These are phyloP conservation scores for Plutella xylostella DNA, from an alignment of 2,888 invertebrate genomes.

Conservation along the genomic window DNA sequence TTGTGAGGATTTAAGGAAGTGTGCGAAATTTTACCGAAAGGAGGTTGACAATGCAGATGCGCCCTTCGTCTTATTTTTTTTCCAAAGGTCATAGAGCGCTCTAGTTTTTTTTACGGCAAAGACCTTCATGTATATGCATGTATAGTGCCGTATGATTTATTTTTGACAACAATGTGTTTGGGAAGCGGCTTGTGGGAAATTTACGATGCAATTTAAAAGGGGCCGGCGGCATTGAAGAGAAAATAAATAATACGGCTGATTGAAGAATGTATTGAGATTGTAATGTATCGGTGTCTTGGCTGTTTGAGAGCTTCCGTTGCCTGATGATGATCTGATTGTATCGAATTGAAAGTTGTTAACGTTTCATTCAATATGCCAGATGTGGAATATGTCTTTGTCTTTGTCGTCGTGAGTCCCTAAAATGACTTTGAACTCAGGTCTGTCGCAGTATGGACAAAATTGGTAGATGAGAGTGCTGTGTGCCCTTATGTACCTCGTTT, in stretches of 20 bases:
- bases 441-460: no score
- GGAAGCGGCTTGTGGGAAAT: slow-evolving; percentile 55
- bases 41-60: slow-evolving; percentile 29
- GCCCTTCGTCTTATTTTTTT: slow-evolving; percentile 19
- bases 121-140: slow-evolving; percentile 39
- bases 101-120: slow-evolving; percentile 48
- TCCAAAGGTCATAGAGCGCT: slow-evolving; percentile 32
- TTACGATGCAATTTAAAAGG: slow-evolving; percentile 50
- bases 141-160: slow-evolving; percentile 44
- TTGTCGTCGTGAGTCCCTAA: no score
- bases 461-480: no score
- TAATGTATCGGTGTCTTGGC: background rate
- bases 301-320: background rate
- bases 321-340: background rate
- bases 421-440: no score
- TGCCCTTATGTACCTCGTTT: no score
- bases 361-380: no score
- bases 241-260: slow-evolving; percentile 26
- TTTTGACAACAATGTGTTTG: slow-evolving; percentile 55
- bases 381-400: no score
- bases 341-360: no score
- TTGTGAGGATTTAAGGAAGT: slow-evolving; percentile 50
- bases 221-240: slow-evolving; percentile 29
- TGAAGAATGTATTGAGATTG: slow-evolving; percentile 31
- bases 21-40: slow-evolving; percentile 33